phyloP scores from a whole-genome alignment of 2,113 vertebrate species.

The Plectropomus leopardus region DNA sequence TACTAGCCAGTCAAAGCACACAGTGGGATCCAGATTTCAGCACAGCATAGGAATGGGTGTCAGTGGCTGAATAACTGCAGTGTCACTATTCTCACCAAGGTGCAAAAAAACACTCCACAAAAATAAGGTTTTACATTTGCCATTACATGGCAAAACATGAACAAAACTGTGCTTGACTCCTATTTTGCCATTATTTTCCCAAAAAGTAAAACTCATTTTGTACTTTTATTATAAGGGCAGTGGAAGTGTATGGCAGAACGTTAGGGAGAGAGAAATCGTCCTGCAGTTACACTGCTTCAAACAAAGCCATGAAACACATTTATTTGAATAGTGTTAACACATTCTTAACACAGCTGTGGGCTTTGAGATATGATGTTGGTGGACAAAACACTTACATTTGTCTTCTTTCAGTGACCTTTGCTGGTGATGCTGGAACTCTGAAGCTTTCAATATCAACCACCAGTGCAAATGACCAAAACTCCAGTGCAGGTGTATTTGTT shows the following conservation, averaged over 20 bases:
- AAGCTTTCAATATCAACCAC: constrained; percentile 21
- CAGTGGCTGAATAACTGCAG: no score
- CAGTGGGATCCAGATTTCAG: no score
- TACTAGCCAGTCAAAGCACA: no score
- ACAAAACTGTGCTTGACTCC: not conserved
- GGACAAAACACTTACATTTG: constrained; percentile 32
- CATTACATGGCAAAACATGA: not conserved
- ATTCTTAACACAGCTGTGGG: constrained; percentile 66
- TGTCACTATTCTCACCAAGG: no score
- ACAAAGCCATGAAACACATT: not conserved
- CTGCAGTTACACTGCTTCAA: not conserved
- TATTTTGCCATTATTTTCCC: not conserved
- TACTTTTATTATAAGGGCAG: not conserved
- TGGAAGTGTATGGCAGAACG: not conserved
- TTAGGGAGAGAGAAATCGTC: not conserved
- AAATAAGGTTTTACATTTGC: not conserved
- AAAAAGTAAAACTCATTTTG: not conserved
- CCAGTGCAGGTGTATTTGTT: constrained; percentile 67
- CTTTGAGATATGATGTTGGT: constrained; percentile 45
- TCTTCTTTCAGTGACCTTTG: constrained; percentile 48
- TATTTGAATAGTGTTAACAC: constrained; percentile 47
- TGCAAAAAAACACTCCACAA: no score
- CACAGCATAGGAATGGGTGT: no score
- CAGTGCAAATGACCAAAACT: constrained; percentile 24
- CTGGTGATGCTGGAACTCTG: constrained; percentile 16